A percentile compares a stretch with the other conserved stretches of the same genome.
phyloP scores from a whole-genome alignment of 2,888 invertebrate genomes.

The Scaptomyza tumidula region DNA sequence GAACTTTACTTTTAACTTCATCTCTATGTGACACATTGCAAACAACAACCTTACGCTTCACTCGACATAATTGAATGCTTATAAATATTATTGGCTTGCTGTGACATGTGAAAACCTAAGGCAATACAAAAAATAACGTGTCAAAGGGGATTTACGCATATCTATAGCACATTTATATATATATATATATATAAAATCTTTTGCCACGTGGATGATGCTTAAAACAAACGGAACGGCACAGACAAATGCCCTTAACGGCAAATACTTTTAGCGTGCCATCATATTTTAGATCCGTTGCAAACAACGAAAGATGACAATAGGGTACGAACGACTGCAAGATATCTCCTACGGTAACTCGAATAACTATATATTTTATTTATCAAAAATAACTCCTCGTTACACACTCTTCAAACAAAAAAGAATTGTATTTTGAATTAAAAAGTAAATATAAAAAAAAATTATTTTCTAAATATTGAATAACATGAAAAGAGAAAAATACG shows the following conservation, averaged over 20 bases:
- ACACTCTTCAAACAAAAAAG: no score
- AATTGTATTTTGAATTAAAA: no score
- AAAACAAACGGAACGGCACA: constrained; percentile 19
- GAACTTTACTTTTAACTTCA: neutral
- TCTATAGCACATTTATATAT: neutral
- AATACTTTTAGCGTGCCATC: constrained; percentile 33
- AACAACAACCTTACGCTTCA: constrained; percentile 9
- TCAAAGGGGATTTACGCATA: constrained; percentile 28
- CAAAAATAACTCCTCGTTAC: no score
- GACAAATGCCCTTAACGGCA: constrained; percentile 28
- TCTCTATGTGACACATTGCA: neutral
- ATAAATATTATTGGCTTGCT: constrained; percentile 21
- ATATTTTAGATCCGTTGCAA: constrained; percentile 20
- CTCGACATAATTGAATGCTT: constrained; percentile 39
- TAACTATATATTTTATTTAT: no score
- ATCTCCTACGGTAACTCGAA: neutral
- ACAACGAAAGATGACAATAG: neutral
- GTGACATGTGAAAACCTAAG: constrained; percentile 8
- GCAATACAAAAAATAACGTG: constrained; percentile 45
- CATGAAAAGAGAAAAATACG: no score
- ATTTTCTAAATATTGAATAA: no score
- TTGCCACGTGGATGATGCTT: constrained; percentile 28
- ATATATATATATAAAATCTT: constrained; percentile 6
- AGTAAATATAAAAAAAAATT: no score
- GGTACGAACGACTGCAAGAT: neutral